Evolutionary conservation across 2,797 vertebrate genomes (phyloP), one percentile per base, ranked within the genome.

Genomic region (Rachycentron canadum): DNA sequence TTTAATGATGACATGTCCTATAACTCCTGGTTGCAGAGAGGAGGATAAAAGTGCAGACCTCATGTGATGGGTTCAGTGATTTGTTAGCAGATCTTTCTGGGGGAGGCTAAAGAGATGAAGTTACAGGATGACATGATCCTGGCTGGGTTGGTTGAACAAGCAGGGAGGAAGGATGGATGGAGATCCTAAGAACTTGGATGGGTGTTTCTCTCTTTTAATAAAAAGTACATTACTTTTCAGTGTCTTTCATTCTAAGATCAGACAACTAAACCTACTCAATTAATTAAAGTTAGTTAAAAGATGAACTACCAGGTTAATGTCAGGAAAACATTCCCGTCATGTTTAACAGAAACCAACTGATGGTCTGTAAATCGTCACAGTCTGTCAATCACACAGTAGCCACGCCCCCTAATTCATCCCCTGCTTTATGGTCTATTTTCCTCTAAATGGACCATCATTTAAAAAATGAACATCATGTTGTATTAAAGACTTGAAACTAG

Each of bases 1-100:
- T n/a, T n/a, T n/a, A n/a, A n/a, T n/a, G 30, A 75, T 62, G 50
- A 76, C 62, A 76, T 52, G 58, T 76, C 7, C 21, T 26, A 23
- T 53, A 47, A 55, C 25, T 65, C 28, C 26, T 64, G 58, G 38
- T 3, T 61, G 40, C 32, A 17, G 40, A 47, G n/a, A 64, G 36
- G 68, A 64, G 32, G 59, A 19, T 23, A 49, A 47, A 47, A 47
- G n/a, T 38, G 1, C 36, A 21, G 69, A 63, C 5, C 40, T 49
- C 12, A 5, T 30, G 53, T 1, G 38, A 53, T 14, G 34, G 16
- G 7, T 34, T 53, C 21, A 43, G n/a, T 30, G 47, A 69, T 28
- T 26, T 41, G 38, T 28, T 34, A 30, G 30, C 25, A 50, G 26
- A 63, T 41, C 34, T 41, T 41, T 69, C 34, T 47, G 63, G 21